Evolutionary conservation across 2,113 vertebrate species (phyloP).

Genomic region (Anthoscopus minutus): DNA sequence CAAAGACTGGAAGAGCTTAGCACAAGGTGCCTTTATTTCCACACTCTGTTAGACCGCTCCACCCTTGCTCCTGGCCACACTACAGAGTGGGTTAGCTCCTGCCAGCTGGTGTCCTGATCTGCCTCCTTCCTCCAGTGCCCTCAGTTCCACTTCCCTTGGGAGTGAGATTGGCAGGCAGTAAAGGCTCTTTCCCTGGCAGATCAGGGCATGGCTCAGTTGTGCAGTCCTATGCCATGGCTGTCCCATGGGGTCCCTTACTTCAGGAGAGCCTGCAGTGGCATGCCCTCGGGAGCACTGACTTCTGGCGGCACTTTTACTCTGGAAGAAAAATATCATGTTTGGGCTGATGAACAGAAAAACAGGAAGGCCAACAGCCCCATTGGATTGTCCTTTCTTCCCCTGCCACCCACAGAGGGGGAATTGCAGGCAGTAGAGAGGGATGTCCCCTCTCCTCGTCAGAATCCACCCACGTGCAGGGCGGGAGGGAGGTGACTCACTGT

Average conservation of each 20-base stretch:
- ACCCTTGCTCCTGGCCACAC: background rate
- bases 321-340: background rate
- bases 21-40: background rate
- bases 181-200: background rate
- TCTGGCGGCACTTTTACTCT: background rate
- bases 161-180: background rate
- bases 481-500: background rate
- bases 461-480: accelerated
- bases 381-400: accelerated
- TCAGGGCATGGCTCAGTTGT: background rate
- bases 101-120: background rate
- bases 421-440: background rate
- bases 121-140: background rate
- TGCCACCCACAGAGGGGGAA: background rate
- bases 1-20: background rate
- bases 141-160: background rate
- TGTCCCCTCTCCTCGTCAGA: background rate
- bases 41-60: background rate
- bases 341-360: background rate
- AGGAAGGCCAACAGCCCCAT: background rate
- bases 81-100: background rate
- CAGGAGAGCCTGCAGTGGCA: background rate
- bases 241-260: background rate
- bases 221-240: background rate
- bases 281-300: accelerated